Percentiles rank a stretch among this genome's conserved stretches.
Conservation (phyloP, 2,888 invertebrate genomes). For the Lochmaea crataegi region DNA sequence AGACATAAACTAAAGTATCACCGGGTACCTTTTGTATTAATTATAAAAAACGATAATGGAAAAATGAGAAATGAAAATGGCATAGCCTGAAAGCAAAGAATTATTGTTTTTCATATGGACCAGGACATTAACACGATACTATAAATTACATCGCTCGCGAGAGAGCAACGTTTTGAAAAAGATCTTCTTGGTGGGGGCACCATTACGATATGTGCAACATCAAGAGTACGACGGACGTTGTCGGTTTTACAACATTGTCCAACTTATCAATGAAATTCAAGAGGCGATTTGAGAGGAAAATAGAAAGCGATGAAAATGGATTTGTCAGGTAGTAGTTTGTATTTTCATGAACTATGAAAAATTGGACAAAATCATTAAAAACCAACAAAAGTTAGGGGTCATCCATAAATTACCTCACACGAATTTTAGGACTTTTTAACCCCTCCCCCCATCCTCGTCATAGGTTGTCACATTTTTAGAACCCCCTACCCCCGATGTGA, state of each 20-base stretch:
- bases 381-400: too few relatives aligned
- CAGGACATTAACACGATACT: slow-evolving; percentile 56
- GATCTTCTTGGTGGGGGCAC: slow-evolving; percentile 41
- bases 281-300: slow-evolving; percentile 27
- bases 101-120: slow-evolving; percentile 57
- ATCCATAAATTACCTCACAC: too few relatives aligned
- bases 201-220: slow-evolving; percentile 48
- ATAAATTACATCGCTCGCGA: slow-evolving; percentile 55
- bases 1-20: slow-evolving; percentile 47
- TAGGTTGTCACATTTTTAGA: too few relatives aligned
- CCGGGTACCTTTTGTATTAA: slow-evolving; percentile 51
- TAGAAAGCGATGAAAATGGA: not conserved
- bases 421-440: too few relatives aligned
- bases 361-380: too few relatives aligned
- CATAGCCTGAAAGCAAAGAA: slow-evolving; percentile 53
- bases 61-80: slow-evolving; percentile 53
- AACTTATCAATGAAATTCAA: not conserved
- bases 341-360: too few relatives aligned
- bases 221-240: slow-evolving; percentile 24
- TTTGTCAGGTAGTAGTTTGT: too few relatives aligned
- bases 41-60: slow-evolving; percentile 52
- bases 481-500: too few relatives aligned
- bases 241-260: not conserved
- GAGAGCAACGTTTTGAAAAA: slow-evolving; percentile 50
- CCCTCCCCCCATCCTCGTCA: too few relatives aligned